Evolutionary conservation across 2,888 invertebrate species (phyloP), one percentile per base, ranked within the genome.

Genomic region (Agrochola litura): DNA sequence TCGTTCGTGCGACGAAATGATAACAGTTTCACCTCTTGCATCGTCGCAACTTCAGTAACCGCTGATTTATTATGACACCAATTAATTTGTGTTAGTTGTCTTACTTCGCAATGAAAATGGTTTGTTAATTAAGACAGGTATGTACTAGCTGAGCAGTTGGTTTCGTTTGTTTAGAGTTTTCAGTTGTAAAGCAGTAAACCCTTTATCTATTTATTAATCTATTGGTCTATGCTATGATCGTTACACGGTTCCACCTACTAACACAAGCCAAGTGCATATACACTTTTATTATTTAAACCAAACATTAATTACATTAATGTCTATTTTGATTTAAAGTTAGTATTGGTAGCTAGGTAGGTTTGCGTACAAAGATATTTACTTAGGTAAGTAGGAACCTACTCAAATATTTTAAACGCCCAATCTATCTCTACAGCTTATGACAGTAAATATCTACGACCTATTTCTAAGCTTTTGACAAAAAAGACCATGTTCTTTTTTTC

Each of bases 1-100:
- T 52, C 25, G 77, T 68, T 76, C 73, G 72, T 68, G 69, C 78
- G 58, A 78, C 70, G 52, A 68, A 85, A 80, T 80, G 73, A 84
- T 81, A 80, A 83, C 37, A 79, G 65, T 68, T 77, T 76, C 66
- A 76, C 70, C 75, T 76, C 66, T 70, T 58, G 22, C 49, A 52
- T 43, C 37, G 68, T 43, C 60, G 66, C 30, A 25, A 58, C 41
- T 61, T 54, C n/a, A 4, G 37, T 37, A 37, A 37, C 37, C 37
- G 16, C 30, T 52, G 60, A 68, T 73, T 43, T 37, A 64, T 70
- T 54, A 71, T 16, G 37, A 56, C n/a, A 25, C 16, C 41, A 76
- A 76, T 58, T 65, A 72, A 60, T 77, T 77, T 67, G 8, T 68
- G n/a, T 54, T n/a, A 3, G 10, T 58, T 37, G 10, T n/a, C 6